A percentile compares a stretch with the other conserved stretches of the same genome.
These are phyloP conservation scores for Lagopus muta DNA, from an alignment of 2,113 vertebrate species.

Conservation along the genomic window DNA sequence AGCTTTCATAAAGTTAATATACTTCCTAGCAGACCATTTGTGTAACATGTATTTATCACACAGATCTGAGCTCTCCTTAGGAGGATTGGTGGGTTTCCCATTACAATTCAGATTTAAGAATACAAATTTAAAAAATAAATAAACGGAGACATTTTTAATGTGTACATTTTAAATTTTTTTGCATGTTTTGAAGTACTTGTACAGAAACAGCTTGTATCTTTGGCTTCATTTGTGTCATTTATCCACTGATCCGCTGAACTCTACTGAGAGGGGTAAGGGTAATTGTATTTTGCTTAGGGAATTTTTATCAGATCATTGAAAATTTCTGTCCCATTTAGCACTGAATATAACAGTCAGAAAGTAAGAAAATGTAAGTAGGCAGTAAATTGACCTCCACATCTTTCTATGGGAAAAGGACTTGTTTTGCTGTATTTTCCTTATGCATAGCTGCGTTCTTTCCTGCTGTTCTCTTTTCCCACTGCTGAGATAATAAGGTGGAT, in stretches of 20 bases:
- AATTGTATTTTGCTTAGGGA: background rate
- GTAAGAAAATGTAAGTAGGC: background rate
- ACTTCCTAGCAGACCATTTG: background rate
- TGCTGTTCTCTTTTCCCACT: background rate
- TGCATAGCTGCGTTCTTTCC: background rate
- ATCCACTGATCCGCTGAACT: background rate
- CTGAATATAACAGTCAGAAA: background rate
- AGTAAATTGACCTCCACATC: background rate
- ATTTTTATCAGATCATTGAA: background rate
- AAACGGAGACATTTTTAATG: background rate
- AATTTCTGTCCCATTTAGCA: background rate
- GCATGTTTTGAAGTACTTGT: background rate
- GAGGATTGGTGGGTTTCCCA: background rate
- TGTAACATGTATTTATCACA: background rate
- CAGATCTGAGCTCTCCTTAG: background rate
- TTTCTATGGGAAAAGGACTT: rapidly evolving
- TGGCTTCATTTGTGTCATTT: background rate
- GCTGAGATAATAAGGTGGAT: background rate
- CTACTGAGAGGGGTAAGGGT: background rate
- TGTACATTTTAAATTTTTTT: background rate
- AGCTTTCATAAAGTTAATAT: background rate
- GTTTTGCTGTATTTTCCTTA: background rate
- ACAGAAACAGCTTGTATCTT: background rate
- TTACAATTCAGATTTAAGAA: background rate
- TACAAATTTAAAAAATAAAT: background rate